These are phyloP conservation scores for Actenoides lindsayi DNA, from an alignment of 2,113 vertebrate genomes.

Conservation along the genomic window DNA sequence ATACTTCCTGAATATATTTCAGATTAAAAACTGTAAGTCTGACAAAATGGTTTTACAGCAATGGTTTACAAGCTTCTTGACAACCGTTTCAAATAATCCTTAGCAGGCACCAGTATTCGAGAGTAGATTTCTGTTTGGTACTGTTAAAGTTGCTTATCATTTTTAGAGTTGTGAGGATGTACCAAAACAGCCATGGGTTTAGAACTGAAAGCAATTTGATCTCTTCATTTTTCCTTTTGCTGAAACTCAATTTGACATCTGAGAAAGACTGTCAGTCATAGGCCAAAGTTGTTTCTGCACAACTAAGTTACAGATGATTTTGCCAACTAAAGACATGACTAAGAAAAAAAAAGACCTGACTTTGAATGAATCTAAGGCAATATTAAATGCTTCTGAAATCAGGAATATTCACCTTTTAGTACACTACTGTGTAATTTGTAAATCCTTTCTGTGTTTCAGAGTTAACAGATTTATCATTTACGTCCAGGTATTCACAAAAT, in stretches of 20 bases:
- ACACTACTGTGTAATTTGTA: background rate
- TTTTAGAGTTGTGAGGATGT: background rate
- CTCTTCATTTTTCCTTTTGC: background rate
- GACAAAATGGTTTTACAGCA: background rate
- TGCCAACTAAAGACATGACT: background rate
- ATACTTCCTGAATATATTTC: background rate
- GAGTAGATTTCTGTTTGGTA: background rate
- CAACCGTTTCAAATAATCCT: background rate
- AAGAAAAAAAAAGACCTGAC: background rate
- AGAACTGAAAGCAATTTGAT: background rate
- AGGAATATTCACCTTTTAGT: background rate
- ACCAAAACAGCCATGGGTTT: background rate
- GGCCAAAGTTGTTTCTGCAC: background rate
- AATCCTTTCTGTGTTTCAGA: background rate
- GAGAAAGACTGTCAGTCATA: background rate
- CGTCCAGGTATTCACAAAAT: background rate
- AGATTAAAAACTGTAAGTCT: background rate
- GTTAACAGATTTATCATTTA: background rate
- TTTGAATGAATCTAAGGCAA: background rate
- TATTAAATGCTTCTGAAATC: background rate
- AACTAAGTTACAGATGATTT: background rate
- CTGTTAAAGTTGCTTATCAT: background rate
- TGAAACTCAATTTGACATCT: background rate
- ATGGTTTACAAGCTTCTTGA: background rate
- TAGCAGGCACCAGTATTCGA: background rate